Evolutionary conservation across 2,888 invertebrate species (phyloP), one percentile per base, ranked within the genome.

Genomic region (Zelleria hepariella): DNA sequence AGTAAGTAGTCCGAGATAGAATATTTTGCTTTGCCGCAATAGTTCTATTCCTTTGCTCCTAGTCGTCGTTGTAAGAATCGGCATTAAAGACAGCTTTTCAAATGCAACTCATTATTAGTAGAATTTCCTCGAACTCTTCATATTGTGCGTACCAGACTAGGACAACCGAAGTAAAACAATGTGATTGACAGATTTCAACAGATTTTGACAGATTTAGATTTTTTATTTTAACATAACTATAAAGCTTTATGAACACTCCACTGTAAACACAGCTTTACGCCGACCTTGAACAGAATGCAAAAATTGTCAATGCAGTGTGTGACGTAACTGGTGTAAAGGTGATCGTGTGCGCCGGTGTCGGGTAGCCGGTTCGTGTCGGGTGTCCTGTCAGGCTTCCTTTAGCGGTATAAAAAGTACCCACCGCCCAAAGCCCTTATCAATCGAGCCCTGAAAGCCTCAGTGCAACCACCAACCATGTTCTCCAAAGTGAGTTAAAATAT

Each of bases 391-490:
- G 63, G 68, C 63, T 61, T 65, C 62, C 70, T 68, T 74, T 73
- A 77, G 72, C 71, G 66, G 78, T 88, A 88, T 88, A 87, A 86
- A 87, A 88, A 80, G 78, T 79, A 78, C 78, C 78, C 76, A 72
- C 75, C 72, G 70, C 67, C 69, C 65, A 63, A 69, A 68, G 66
- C 71, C 73, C 68, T 72, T 77, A 86, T 77, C 87, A 88, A 80
- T 80, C 75, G 78, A 74, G 73, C 70, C 70, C 75, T 70, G 72
- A 66, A 72, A 70, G 32, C 32, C 75, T 75, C 78, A 74, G 68
- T 69, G 72, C 67, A 73, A 66, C 70, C 70, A 75, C 70, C 82
- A 83, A 77, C 32, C 77, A 88, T 88, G 88, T 83, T 77, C 73
- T 74, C 77, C 64, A 82, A 83, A 86, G 87, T 88, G 70, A 86